Conservation (phyloP, 2,113 vertebrate species). For the Psilopsiagon aurifrons region DNA sequence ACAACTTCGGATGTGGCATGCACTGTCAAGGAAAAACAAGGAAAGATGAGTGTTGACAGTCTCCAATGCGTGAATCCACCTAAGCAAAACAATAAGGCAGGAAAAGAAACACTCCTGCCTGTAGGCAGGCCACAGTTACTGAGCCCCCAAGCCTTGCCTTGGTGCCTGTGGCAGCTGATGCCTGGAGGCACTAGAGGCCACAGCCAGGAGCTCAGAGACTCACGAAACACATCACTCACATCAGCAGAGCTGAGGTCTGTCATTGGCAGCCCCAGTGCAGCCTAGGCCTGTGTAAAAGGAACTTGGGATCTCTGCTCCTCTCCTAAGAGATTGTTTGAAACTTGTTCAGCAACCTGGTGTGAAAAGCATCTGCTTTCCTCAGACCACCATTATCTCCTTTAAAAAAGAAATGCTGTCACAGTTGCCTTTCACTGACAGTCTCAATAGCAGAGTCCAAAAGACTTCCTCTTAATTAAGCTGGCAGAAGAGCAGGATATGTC, state of each 20-base stretch:
- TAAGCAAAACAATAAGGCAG: rapidly evolving
- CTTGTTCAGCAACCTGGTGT: neutral
- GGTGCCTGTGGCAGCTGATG: neutral
- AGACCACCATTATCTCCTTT: neutral
- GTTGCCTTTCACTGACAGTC: neutral
- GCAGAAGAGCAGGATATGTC: neutral
- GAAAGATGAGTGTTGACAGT: neutral
- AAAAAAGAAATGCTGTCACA: neutral
- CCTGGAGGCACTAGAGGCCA: rapidly evolving
- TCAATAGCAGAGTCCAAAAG: neutral
- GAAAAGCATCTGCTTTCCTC: neutral
- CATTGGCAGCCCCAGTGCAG: rapidly evolving
- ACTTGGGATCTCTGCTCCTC: neutral
- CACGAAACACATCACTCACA: neutral
- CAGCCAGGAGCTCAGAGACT: neutral
- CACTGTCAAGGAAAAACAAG: neutral
- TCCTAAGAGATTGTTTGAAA: neutral
- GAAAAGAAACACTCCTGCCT: neutral
- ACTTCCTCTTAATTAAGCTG: constrained; percentile 11
- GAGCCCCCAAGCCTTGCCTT: neutral
- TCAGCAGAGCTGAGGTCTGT: neutral
- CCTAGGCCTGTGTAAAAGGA: neutral
- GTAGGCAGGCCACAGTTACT: neutral
- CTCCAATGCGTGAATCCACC: rapidly evolving
- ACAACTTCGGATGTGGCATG: rapidly evolving